Evolutionary conservation across 1,140 invertebrate genomes (phyloP).

Genomic region (Ceratina japonica): DNA sequence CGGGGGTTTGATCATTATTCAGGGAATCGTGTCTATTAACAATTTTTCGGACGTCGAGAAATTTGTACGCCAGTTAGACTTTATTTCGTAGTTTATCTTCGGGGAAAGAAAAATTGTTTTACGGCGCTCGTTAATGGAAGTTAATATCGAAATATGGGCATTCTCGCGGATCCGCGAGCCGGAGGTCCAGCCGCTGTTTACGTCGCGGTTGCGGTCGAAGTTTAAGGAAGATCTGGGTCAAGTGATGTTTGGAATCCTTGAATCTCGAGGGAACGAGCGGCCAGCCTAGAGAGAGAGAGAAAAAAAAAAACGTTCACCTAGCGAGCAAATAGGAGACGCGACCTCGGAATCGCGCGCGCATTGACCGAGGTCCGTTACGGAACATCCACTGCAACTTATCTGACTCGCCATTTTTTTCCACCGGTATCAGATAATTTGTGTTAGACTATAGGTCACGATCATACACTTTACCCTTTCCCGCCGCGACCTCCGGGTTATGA

Average conservation of each 20-base stretch:
- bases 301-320: conserved; percentile 53
- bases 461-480: conserved; percentile 51
- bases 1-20: no score
- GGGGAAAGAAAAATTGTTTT: no score
- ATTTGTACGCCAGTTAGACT: no score
- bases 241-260: conserved; percentile 77
- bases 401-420: conserved; percentile 7
- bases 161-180: no score
- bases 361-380: conserved; percentile 46
- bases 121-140: no score
- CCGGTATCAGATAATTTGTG: conserved; percentile 51
- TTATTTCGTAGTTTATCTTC: no score
- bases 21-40: no score
- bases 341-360: conserved; percentile 30
- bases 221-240: conserved; percentile 77
- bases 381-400: not conserved
- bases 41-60: no score
- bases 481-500: not conserved
- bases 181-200: conserved; percentile 45
- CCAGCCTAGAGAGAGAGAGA: conserved; percentile 10
- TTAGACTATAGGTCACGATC: conserved; percentile 69
- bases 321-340: conserved; percentile 57
- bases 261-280: conserved; percentile 58
- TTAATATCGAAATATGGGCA: no score
- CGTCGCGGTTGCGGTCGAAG: conserved; percentile 53